These are phyloP conservation scores for Gryllus bimaculatus DNA, from an alignment of 1,140 invertebrate genomes.

Conservation along the genomic window DNA sequence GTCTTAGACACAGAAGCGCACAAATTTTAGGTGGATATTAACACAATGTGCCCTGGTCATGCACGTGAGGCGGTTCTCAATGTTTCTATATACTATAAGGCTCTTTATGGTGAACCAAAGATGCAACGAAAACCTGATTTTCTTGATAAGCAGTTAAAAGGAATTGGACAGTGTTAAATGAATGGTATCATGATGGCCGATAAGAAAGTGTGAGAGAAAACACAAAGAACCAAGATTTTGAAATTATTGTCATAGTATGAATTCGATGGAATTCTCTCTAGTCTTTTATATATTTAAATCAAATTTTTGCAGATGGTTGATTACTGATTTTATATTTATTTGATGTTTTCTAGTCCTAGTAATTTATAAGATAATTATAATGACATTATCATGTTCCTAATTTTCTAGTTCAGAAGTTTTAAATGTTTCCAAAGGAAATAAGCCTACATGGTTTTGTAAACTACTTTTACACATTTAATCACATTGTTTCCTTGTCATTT, in stretches of 20 bases:
- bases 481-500: neutral
- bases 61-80: neutral
- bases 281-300: neutral
- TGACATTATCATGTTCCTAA: neutral
- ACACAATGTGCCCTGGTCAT: neutral
- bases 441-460: neutral
- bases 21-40: neutral
- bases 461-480: neutral
- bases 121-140: neutral
- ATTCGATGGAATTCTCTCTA: neutral
- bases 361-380: neutral
- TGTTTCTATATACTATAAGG: neutral
- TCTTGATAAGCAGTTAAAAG: neutral
- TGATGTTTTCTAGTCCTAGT: neutral
- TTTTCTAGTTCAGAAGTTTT: neutral
- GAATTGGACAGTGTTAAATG: neutral
- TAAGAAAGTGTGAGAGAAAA: neutral
- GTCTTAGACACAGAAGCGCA: neutral
- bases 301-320: neutral
- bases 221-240: neutral
- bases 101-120: neutral
- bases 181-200: neutral
- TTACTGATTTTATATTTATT: neutral
- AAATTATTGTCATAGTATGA: neutral
- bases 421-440: neutral